Evolutionary conservation across 2,888 invertebrate species (phyloP).

Genomic region (Elmis aenea): DNA sequence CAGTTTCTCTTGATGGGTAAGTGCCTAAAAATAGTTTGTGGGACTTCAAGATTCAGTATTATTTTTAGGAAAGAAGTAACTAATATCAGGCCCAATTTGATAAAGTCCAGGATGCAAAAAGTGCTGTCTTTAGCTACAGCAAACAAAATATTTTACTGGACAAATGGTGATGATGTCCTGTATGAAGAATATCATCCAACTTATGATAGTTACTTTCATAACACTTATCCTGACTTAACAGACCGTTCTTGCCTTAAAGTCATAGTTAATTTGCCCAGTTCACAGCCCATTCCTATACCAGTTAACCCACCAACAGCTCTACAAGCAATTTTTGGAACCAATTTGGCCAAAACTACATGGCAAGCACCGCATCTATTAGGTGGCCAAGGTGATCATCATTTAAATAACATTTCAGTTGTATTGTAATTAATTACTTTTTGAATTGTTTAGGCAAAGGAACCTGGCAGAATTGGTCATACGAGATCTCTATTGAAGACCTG

Average conservation of each 20-base stretch:
- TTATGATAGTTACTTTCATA: conserved; percentile 70
- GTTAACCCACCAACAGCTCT: conserved; percentile 73
- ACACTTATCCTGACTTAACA: conserved; percentile 58
- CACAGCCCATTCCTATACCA: conserved; percentile 76
- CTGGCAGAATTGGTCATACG: conserved; percentile 74
- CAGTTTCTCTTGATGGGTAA: conserved; percentile 79
- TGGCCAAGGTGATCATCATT: conserved; percentile 58
- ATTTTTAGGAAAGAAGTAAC: conserved; percentile 58
- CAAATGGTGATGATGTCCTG: conserved; percentile 69
- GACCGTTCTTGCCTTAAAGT: conserved; percentile 41
- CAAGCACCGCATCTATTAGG: conserved; percentile 69
- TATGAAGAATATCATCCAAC: conserved; percentile 72
- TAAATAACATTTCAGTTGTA: too few relatives aligned
- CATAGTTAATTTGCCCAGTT: conserved; percentile 58
- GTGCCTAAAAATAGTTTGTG: conserved; percentile 29
- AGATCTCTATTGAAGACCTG: conserved; percentile 62
- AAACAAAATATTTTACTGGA: conserved; percentile 81
- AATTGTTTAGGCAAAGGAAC: conserved; percentile 52
- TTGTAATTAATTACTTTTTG: too few relatives aligned
- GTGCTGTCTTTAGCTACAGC: conserved; percentile 72
- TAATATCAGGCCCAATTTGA: conserved; percentile 69
- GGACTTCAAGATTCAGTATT: too few relatives aligned
- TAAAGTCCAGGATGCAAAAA: conserved; percentile 67
- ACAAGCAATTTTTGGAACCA: conserved; percentile 75
- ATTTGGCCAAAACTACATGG: conserved; percentile 77